Evolutionary conservation across 2,888 invertebrate species (phyloP).

Genomic region (Litoditis marina): DNA sequence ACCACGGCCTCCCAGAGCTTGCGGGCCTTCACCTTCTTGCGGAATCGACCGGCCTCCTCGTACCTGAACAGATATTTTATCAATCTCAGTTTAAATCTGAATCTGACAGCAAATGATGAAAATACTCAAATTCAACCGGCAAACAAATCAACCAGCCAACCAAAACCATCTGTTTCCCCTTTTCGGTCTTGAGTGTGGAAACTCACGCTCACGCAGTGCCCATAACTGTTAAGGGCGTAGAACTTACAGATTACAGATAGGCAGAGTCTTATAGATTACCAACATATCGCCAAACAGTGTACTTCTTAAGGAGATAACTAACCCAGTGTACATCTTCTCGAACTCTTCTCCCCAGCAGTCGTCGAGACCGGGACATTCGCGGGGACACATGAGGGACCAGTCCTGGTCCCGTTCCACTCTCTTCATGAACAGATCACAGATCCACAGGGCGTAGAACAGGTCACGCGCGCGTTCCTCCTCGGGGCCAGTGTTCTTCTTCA

Average conservation of each 20-base stretch:
- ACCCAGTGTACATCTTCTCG: constrained; percentile 78
- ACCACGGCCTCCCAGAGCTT: constrained; percentile 88
- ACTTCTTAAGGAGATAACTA: constrained; percentile 39
- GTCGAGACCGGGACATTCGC: constrained; percentile 81
- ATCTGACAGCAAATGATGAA: not conserved
- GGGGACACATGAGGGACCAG: constrained; percentile 97
- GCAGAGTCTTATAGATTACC: too few species aligned
- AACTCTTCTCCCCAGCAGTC: constrained; percentile 95
- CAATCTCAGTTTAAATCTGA: not conserved
- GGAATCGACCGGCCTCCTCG: constrained; percentile 60
- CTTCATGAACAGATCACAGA: constrained; percentile 96
- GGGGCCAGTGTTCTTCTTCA: constrained; percentile 84
- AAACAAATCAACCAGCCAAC: too few species aligned
- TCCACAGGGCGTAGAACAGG: constrained; percentile 90
- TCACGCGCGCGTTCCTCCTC: constrained; percentile 91
- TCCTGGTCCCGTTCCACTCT: constrained; percentile 69
- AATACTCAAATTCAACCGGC: not conserved
- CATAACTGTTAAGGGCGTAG: too few species aligned
- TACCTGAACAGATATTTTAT: constrained; percentile 40
- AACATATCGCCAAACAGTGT: not conserved
- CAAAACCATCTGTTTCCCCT: too few species aligned
- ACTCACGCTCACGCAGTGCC: too few species aligned
- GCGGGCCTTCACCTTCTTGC: constrained; percentile 73
- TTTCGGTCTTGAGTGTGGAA: too few species aligned
- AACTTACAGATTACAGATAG: too few species aligned